A percentile compares a stretch with the other conserved stretches of the same genome.
These are phyloP conservation scores for Brachyopa scutellaris DNA, from an alignment of 2,888 invertebrate species.

Conservation along the genomic window DNA sequence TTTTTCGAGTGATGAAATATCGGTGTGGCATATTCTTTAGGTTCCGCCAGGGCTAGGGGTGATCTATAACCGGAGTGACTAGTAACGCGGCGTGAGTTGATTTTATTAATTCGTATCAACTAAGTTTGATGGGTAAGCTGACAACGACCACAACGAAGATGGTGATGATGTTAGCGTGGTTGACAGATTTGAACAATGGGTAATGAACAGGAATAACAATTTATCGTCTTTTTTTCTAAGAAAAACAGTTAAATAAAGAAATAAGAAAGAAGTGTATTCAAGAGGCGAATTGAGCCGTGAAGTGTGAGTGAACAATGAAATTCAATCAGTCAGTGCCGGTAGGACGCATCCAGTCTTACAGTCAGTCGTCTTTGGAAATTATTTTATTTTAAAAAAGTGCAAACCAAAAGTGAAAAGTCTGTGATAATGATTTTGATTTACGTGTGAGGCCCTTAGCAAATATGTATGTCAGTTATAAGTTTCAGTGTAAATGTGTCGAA, in stretches of 20 bases:
- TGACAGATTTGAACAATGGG: slow-evolving; percentile 24
- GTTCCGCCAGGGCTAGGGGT: neutral
- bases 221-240: neutral
- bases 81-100: slow-evolving; percentile 15
- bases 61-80: slow-evolving; percentile 27
- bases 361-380: neutral
- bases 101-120: slow-evolving; percentile 21
- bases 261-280: slow-evolving; percentile 6
- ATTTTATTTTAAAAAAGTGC: neutral
- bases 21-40: slow-evolving; percentile 4
- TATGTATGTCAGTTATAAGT: too few relatives aligned
- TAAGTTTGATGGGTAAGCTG: slow-evolving; percentile 18
- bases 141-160: neutral
- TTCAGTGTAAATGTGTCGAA: too few relatives aligned
- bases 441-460: too few relatives aligned
- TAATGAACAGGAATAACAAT: slow-evolving; percentile 6
- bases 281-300: neutral
- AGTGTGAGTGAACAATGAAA: slow-evolving; percentile 32
- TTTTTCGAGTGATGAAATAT: slow-evolving; percentile 11
- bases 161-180: slow-evolving; percentile 21
- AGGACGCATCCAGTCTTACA: neutral
- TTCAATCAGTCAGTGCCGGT: neutral
- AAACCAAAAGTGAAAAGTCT: neutral
- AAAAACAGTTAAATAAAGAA: neutral
- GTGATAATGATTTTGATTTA: neutral